A percentile compares a stretch with the other conserved stretches of the same genome.
Evolutionary conservation across 2,797 vertebrate genomes (phyloP).

Genomic region (Anolis apletophallus): DNA sequence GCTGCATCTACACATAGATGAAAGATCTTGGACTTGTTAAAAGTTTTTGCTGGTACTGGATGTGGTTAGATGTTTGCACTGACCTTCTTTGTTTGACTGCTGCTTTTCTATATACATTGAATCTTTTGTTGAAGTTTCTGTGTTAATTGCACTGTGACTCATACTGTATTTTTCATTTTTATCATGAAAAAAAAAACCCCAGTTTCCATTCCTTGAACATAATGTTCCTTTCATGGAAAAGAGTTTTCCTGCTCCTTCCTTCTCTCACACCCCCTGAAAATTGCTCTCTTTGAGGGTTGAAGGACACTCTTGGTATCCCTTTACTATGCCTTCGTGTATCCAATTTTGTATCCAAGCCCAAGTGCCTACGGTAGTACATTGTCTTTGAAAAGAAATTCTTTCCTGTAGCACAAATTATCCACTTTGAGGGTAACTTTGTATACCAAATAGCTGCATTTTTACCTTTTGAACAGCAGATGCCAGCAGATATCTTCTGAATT

Average conservation of each 20-base stretch:
- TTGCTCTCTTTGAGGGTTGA: not conserved
- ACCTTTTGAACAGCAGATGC: conserved; percentile 77
- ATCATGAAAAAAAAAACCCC: not conserved
- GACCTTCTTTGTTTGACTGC: not conserved
- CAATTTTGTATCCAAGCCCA: not conserved
- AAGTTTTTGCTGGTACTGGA: not conserved
- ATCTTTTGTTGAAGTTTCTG: not conserved
- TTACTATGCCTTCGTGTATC: not conserved
- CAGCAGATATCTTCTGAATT: conserved; percentile 74
- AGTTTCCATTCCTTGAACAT: not conserved
- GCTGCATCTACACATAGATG: not conserved
- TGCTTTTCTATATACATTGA: not conserved
- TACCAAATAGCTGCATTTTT: conserved; percentile 72
- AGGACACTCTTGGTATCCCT: not conserved
- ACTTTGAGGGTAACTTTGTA: conserved; percentile 7
- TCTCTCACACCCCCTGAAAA: not conserved
- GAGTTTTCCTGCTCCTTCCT: not conserved
- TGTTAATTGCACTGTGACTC: not conserved
- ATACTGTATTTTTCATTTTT: not conserved
- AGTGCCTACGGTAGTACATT: not conserved
- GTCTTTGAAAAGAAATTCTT: not conserved
- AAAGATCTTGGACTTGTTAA: not conserved
- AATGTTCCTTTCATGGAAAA: not conserved
- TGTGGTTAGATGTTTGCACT: not conserved
- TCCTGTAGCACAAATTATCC: conserved; percentile 40